Percentiles rank a stretch among this genome's conserved stretches.
These are phyloP conservation scores for Lepidostoma basale DNA, from an alignment of 1,140 invertebrate genomes.

Conservation along the genomic window DNA sequence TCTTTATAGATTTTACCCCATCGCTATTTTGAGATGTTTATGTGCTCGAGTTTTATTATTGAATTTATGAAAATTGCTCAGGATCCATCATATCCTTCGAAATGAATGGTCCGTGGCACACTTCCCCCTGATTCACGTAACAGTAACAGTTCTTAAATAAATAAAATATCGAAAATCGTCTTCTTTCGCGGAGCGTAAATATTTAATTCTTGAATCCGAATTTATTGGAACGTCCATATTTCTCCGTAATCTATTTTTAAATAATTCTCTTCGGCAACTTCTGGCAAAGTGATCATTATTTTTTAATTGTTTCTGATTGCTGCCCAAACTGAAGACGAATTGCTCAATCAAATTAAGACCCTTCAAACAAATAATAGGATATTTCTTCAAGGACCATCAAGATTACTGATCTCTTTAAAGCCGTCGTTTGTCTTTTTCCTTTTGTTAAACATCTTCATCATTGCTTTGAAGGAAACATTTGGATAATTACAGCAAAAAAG, in stretches of 20 bases:
- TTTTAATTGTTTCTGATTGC: background rate
- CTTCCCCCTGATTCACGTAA: no score
- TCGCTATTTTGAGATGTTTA: background rate
- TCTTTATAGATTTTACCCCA: conserved; percentile 7
- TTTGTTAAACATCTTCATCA: background rate
- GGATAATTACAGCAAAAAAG: conserved; percentile 40
- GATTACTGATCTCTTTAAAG: background rate
- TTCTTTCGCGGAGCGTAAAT: no score
- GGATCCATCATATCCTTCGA: background rate
- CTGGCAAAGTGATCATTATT: no score
- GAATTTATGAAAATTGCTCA: background rate
- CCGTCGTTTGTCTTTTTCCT: background rate
- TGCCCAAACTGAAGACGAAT: background rate
- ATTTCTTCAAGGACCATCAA: background rate
- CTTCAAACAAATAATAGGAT: background rate
- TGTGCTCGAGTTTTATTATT: background rate
- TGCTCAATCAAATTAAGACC: background rate
- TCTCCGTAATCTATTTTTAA: no score
- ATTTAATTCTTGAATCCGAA: no score
- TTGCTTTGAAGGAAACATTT: conserved; percentile 23
- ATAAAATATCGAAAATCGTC: no score
- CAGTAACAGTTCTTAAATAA: no score
- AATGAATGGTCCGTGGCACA: no score
- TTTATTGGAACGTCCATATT: no score
- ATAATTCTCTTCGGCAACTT: no score